A percentile compares a stretch with the other conserved stretches of the same genome.
phyloP scores from a whole-genome alignment of 2,113 vertebrate species.

The Rhabdomys dilectus region DNA sequence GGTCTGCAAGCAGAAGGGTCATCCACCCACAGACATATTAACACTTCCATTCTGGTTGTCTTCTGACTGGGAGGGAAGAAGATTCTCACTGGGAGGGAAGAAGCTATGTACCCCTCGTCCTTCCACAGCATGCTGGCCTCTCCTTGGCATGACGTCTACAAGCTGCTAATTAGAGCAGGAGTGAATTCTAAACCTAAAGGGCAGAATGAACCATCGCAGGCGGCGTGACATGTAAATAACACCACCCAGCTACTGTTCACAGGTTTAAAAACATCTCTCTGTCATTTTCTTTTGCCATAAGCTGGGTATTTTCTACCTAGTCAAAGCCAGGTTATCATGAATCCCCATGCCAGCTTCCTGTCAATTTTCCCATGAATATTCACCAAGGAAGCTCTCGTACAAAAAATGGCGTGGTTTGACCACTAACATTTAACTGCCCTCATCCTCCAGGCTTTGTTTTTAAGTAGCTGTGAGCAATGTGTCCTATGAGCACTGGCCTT shows the following conservation, averaged over 20 bases:
- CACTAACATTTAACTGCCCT: not conserved
- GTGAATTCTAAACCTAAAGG: not conserved
- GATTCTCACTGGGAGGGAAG: constrained; percentile 7
- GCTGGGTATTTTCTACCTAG: not conserved
- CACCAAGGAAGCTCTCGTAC: not conserved
- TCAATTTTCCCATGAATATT: not conserved
- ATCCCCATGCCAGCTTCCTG: not conserved
- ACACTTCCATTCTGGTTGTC: not conserved
- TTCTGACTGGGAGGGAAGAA: not conserved
- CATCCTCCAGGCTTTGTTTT: not conserved
- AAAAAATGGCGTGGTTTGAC: not conserved
- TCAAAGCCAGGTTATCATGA: not conserved
- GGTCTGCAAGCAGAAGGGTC: not conserved
- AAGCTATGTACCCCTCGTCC: not conserved
- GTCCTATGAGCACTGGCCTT: not conserved
- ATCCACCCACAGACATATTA: not conserved
- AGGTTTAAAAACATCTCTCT: not conserved
- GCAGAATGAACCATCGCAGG: not conserved
- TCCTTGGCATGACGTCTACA: not conserved
- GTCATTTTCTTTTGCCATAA: not conserved
- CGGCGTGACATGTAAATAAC: not conserved
- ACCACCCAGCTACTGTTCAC: not conserved
- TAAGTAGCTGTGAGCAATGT: not conserved
- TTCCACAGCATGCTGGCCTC: not conserved
- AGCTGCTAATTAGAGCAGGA: not conserved